Percentiles rank a stretch among this genome's conserved stretches.
phyloP scores from a whole-genome alignment of 2,888 invertebrate species.

The Cosmia pyralina region DNA sequence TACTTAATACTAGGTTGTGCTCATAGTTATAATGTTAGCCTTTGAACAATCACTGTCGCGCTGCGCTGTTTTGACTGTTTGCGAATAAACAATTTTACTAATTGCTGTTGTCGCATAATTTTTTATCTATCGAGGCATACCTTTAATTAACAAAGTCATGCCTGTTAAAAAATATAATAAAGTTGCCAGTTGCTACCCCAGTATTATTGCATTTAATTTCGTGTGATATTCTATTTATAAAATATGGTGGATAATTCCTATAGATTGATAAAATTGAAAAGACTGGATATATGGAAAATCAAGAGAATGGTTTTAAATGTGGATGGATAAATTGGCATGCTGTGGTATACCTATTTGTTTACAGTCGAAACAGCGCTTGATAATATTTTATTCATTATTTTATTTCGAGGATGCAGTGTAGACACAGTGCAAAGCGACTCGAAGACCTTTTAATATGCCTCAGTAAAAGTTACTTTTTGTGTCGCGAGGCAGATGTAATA shows the following conservation, averaged over 20 bases:
- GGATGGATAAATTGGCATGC: conserved; percentile 14
- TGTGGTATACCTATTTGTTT: conserved; percentile 7
- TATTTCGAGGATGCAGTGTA: conserved; percentile 39
- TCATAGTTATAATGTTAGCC: conserved; percentile 67
- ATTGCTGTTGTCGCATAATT: conserved; percentile 10
- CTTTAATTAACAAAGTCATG: not conserved
- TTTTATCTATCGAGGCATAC: conserved; percentile 13
- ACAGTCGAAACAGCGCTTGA: conserved; percentile 52
- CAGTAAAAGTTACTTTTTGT: conserved; percentile 9
- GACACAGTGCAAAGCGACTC: conserved; percentile 39
- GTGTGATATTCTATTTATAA: conserved; percentile 54
- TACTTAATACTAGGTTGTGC: conserved; percentile 74
- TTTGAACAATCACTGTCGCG: conserved; percentile 52
- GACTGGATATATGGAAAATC: conserved; percentile 41
- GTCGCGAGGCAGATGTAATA: not conserved
- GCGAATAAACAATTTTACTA: not conserved
- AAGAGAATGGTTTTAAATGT: conserved; percentile 24
- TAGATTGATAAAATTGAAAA: conserved; percentile 50
- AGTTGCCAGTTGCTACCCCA: conserved; percentile 22
- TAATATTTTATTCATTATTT: conserved; percentile 44
- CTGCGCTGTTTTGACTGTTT: conserved; percentile 59
- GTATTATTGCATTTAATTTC: conserved; percentile 55
- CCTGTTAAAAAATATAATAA: not conserved
- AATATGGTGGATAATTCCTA: conserved; percentile 54
- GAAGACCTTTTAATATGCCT: not conserved